Evolutionary conservation across 2,888 invertebrate genomes (phyloP), one percentile per base, ranked within the genome.

Genomic region (Drosophila aldrichi): DNA sequence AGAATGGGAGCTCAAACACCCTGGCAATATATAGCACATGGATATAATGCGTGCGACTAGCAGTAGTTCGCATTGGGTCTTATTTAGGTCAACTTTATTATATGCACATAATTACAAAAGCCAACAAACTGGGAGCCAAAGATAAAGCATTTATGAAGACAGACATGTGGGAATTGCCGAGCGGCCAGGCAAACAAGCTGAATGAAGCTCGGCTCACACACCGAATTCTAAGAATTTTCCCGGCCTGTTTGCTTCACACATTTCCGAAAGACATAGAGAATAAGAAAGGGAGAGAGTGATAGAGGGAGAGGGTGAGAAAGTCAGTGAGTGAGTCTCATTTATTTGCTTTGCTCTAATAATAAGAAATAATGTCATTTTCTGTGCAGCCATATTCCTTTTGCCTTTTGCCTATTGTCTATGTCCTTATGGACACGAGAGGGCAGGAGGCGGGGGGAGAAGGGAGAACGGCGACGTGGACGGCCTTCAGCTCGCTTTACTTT

Each of bases 71-170:
- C 36, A 49, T 38, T 25, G 40, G 40, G 40, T 73, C 66, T 36
- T 75, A 82, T 89, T 79, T 86, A 60, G 88, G 86, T 88, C 86
- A 86, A 82, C 86, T 86, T 79, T 86, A 89, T 89, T 86, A 81
- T 89, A 82, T 86, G 87, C 81, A 69, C 86, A 85, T 86, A 86
- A 86, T 89, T 86, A 88, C 83, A 80, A 89, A 82, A 75, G 70
- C 80, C 86, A 88, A 85, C 86, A 88, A 57, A 75, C 74, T 70
- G 80, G 57, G 34, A 59, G 63, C 77, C 77, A 84, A 8, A 85
- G 84, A 85, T 87, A 85, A 85, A 87, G 79, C 84, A 84, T 89
- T 89, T 84, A 83, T 76, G 78, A 65, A 74, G 84, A 89, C 84
- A 89, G 84, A 66, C 89, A 81, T 76, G 79, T 87, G 89, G 89